A percentile compares a stretch with the other conserved stretches of the same genome.
phyloP scores from a whole-genome alignment of 2,888 invertebrate species.

The Ceriagrion tenellum region DNA sequence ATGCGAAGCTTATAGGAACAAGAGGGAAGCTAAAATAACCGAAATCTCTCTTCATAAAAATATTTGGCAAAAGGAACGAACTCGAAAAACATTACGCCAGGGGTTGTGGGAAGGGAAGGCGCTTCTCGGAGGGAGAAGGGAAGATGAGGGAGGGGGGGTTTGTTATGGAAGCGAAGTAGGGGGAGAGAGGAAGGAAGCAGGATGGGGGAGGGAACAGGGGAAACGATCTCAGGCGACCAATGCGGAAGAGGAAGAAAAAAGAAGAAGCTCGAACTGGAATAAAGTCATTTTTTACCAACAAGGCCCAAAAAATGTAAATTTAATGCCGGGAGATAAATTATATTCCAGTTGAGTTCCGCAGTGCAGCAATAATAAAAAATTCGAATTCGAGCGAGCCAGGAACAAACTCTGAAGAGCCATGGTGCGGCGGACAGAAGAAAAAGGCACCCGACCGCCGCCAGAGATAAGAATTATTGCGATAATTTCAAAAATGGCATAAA shows the following conservation, averaged over 20 bases:
- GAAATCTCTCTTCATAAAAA: too few species aligned
- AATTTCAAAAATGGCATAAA: slow-evolving; percentile 23
- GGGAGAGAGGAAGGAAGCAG: neutral
- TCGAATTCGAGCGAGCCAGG: neutral
- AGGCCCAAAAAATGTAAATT: slow-evolving; percentile 10
- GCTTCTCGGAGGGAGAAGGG: neutral
- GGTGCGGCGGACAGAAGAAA: neutral
- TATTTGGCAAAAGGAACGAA: neutral
- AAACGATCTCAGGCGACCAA: neutral
- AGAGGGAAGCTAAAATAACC: neutral
- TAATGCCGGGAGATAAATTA: slow-evolving; percentile 51
- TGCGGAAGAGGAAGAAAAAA: slow-evolving; percentile 23
- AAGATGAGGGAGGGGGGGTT: neutral
- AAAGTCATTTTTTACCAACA: neutral
- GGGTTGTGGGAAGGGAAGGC: neutral
- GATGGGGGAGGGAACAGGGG: neutral
- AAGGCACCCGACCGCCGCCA: neutral
- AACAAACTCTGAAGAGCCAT: slow-evolving; percentile 17
- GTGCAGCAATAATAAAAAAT: slow-evolving; percentile 50
- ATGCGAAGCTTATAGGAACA: too few species aligned
- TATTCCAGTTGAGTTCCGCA: slow-evolving; percentile 51
- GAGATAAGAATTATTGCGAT: neutral
- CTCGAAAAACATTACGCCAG: neutral
- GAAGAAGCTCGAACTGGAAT: neutral
- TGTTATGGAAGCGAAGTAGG: neutral